Base-by-base conservation (phyloP, 2,888 invertebrate genomes). In the Hololepta plana region DNA sequence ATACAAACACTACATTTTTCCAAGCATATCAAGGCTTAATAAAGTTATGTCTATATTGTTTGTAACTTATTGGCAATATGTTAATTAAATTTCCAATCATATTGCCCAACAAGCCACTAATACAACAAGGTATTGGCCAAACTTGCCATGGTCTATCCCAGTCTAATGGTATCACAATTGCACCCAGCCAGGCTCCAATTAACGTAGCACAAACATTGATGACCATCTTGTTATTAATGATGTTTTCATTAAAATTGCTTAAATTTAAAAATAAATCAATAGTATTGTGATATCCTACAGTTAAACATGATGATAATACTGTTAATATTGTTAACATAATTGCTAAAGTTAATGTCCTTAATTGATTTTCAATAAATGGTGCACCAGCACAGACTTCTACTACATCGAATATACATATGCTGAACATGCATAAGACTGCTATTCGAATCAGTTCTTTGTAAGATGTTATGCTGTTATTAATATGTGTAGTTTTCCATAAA, bases 71-170 rank as follows among this genome's bases (percentile, higher is more conserved):
- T n/a, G n/a, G n/a, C n/a, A 22, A 6, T 9, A 22, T 6, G 11
- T 9, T 9, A 10, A 22, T 8, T 11, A 67, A 57, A 51, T 69
- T 64, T 2, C 66, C 61, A 7, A 62, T 34, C 3, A 64, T 49
- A 40, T 63, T 71, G 4, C 75, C 76, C 24, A 64, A 46, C 1
- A 76, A 45, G 2, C 73, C 69, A n/a, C 76, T 76, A 0, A 68
- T 53, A 32, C 67, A 64, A 41, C 75, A 76, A 1, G 77, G 71
- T 37, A 75, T 67, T 0, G 77, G 77, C 76, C 77, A 77, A 31
- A 55, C 67, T 59, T 88, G 88, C 84, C 87, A 90, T 0, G 80
- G 76, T 24, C 73, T 64, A 50, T 87, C 80, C 90, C 90, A 90
- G 49, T 90, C 90, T 15, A 90, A 55, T 1, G 90, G 88, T 36